phyloP scores from a whole-genome alignment of 2,888 invertebrate genomes.

The Saturnia japonica region DNA sequence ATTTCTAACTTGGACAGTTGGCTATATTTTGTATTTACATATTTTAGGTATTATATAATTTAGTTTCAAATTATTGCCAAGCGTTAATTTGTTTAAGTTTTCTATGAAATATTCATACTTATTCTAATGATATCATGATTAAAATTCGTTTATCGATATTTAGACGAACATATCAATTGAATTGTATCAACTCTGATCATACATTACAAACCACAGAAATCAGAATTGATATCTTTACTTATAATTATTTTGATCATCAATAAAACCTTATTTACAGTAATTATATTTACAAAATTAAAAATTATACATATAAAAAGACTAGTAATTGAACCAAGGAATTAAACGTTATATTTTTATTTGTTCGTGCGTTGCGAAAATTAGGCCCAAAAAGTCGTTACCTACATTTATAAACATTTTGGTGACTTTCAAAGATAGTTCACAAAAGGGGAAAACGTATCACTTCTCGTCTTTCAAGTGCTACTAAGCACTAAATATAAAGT shows the following conservation, averaged over 20 bases:
- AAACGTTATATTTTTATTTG: neutral
- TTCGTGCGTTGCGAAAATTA: neutral
- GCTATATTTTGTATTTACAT: conserved; percentile 32
- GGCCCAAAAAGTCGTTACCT: conserved; percentile 48
- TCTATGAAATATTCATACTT: conserved; percentile 53
- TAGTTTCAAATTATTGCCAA: conserved; percentile 76
- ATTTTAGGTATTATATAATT: conserved; percentile 38
- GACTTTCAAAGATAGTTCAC: conserved; percentile 49
- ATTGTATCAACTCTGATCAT: conserved; percentile 72
- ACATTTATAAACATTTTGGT: conserved; percentile 40
- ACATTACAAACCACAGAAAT: conserved; percentile 55
- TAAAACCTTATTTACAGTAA: conserved; percentile 2
- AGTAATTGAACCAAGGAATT: conserved; percentile 2
- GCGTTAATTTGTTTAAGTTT: conserved; percentile 66
- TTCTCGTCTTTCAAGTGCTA: conserved; percentile 28
- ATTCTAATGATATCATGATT: conserved; percentile 76
- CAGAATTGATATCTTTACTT: conserved; percentile 54
- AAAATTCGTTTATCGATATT: conserved; percentile 79
- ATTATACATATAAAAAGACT: conserved; percentile 4
- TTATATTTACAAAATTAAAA: conserved; percentile 6
- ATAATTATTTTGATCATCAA: conserved; percentile 9
- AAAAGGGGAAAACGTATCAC: conserved; percentile 28
- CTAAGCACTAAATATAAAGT: conserved; percentile 23
- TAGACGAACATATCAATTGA: conserved; percentile 75
- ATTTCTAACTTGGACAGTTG: conserved; percentile 10